These are phyloP conservation scores for Parapsyche elsis DNA, from an alignment of 1,140 invertebrate genomes.

Conservation along the genomic window DNA sequence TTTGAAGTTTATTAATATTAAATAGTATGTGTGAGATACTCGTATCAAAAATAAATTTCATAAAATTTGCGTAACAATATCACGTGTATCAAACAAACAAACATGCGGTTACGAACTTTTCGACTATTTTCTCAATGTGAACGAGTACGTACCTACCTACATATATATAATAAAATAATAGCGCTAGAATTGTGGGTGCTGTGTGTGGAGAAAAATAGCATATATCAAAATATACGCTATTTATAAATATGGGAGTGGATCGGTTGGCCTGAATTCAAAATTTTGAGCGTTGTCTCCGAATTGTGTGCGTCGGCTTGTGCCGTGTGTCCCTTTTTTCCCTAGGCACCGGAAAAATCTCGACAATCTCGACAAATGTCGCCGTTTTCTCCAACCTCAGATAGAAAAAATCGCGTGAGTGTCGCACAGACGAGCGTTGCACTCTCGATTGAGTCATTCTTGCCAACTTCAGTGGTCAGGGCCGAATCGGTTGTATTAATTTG, in stretches of 20 bases:
- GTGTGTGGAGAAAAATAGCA: conserved; percentile 33
- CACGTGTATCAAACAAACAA: too few species aligned
- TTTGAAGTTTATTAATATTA: too few species aligned
- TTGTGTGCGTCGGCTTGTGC: not conserved
- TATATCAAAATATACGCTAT: conserved; percentile 45
- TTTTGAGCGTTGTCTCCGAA: conserved; percentile 34
- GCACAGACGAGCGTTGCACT: conserved; percentile 7
- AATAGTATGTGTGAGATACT: too few species aligned
- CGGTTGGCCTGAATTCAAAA: conserved; percentile 44
- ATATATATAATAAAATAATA: not conserved
- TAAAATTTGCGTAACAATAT: too few species aligned
- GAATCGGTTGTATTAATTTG: not conserved
- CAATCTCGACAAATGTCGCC: not conserved
- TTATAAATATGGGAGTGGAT: conserved; percentile 39
- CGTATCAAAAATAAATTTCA: too few species aligned
- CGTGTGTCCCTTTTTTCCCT: conserved; percentile 23
- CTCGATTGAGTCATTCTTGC: conserved; percentile 5
- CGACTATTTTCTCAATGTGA: too few species aligned
- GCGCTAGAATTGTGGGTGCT: not conserved
- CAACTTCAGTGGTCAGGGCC: not conserved
- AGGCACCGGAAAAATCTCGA: not conserved
- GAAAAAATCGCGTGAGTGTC: not conserved
- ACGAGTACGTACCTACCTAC: too few species aligned
- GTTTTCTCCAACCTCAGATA: not conserved
- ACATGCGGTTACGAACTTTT: too few species aligned